Base-by-base conservation (phyloP, 2,797 vertebrate genomes). In the Clamator glandarius region DNA sequence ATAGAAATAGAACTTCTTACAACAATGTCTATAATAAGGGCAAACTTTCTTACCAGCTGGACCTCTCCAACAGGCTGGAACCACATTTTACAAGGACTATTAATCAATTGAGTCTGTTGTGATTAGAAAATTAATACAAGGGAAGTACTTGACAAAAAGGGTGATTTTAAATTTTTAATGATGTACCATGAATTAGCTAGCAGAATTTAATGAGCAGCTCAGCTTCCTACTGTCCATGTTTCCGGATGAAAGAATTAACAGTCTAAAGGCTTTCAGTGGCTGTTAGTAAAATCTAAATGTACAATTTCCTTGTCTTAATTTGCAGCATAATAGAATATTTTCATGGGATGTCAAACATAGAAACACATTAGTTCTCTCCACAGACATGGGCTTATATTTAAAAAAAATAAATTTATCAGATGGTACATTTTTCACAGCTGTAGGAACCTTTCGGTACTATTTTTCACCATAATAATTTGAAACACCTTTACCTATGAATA, bases 81-180 rank as follows among this genome's bases (percentile, higher is more conserved):
- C 54, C 50, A 89, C 55, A 46, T 77, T 87, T 91, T 96, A 92
- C 66, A 87, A 89, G 66, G 58, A 70, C 86, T 90, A 96, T 96
- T 97, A 95, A 96, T 97, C 86, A 94, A 33, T 79, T 67, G 57
- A 95, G 84, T 93, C 75, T 96, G 80, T 85, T 97, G 76, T 95
- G 85, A 95, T 96, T 92, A 92, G 90, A 95, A 95, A 96, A 97
- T 97, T 97, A 97, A 97, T 96, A 95, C 70, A 94, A 95, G 63
- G 66, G 94, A 96, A 84, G 69, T 88, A 89, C 57, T 96, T 95
- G 79, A 97, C 23, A 51, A 96, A 97, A 96, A 74, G 76, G 9
- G 41, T 80, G 50, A 95, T 97, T 96, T 96, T 88, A 95, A 95
- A 92, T 92, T 95, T 96, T 97, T 97, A 96, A 97, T 96, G 92